Percentiles rank a stretch among this genome's conserved stretches.
Conservation (phyloP, 2,797 vertebrate genomes). For the Chelonia mydas region DNA sequence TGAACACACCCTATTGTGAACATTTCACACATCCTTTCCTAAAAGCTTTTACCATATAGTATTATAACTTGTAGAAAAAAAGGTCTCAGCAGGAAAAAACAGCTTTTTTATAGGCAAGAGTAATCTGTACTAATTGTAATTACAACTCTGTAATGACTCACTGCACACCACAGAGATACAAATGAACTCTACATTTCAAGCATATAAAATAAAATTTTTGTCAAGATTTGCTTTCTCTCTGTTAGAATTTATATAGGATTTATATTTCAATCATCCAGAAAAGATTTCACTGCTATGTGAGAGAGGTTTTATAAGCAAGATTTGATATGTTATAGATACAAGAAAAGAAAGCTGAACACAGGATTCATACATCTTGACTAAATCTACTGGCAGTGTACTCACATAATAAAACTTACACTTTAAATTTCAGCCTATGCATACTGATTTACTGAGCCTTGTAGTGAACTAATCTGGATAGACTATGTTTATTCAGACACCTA, state of each 20-base stretch:
- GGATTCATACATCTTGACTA: background rate
- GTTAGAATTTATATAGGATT: background rate
- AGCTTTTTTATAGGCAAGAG: background rate
- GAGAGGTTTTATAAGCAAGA: background rate
- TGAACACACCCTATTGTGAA: background rate
- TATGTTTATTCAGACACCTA: constrained; percentile 10
- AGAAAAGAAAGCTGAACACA: background rate
- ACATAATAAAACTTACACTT: background rate
- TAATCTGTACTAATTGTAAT: background rate
- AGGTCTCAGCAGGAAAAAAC: background rate
- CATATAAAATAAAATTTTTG: background rate
- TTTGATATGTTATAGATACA: background rate
- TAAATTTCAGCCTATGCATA: background rate
- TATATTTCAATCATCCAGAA: background rate
- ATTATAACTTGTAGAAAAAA: constrained; percentile 21
- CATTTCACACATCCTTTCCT: background rate
- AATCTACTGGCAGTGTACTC: background rate
- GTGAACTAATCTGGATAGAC: background rate
- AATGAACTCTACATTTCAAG: background rate
- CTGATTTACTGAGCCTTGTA: background rate
- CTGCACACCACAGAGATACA: rapidly evolving
- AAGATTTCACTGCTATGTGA: background rate
- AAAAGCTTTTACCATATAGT: background rate
- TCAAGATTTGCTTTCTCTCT: background rate
- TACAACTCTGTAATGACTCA: background rate